Conservation (phyloP, 2,888 invertebrate genomes). For the Limnephilus rhombicus region DNA sequence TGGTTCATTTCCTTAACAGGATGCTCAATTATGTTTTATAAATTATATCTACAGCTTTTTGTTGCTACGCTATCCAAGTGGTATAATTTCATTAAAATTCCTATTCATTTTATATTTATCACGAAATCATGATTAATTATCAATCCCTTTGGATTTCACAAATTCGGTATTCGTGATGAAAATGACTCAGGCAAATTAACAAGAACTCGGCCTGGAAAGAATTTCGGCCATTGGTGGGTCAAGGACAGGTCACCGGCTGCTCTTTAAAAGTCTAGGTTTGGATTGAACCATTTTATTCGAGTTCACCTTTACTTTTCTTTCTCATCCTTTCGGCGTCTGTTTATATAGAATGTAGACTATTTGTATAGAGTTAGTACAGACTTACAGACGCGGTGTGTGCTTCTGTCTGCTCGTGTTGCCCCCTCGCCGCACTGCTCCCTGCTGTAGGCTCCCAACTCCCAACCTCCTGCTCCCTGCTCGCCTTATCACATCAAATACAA, state of each 20-base stretch:
- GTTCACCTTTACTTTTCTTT: not conserved
- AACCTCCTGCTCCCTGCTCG: too few species aligned
- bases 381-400: not conserved
- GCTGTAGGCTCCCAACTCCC: not conserved
- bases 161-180: not conserved
- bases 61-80: not conserved
- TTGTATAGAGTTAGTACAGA: not conserved
- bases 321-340: not conserved
- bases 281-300: not conserved
- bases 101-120: not conserved
- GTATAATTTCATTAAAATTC: too few species aligned
- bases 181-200: not conserved
- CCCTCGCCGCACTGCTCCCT: not conserved
- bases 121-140: not conserved
- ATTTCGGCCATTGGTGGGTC: slow-evolving; percentile 12
- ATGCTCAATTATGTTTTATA: not conserved
- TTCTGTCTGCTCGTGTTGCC: not conserved
- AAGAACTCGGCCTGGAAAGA: not conserved
- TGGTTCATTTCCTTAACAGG: slow-evolving; percentile 23
- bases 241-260: slow-evolving; percentile 35
- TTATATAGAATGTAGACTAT: not conserved
- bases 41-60: not conserved
- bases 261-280: not conserved
- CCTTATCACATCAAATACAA: slow-evolving; percentile 34
- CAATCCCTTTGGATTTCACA: not conserved